Percentiles rank a stretch among this genome's conserved stretches.
Conservation (phyloP, 2,797 vertebrate genomes). For the Huso huso region DNA sequence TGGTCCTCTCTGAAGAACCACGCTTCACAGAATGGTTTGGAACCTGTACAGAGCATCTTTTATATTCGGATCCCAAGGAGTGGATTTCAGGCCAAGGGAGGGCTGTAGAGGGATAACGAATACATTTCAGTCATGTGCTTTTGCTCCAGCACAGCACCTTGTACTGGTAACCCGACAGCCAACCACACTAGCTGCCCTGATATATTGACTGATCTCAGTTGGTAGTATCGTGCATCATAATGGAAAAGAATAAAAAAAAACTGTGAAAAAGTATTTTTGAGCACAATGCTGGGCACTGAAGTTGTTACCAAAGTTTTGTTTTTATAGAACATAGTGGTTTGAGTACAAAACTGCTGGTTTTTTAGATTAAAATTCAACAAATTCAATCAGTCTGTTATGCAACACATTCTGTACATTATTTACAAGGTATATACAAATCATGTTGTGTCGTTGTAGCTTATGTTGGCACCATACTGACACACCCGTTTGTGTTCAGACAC, state of each 20-base stretch:
- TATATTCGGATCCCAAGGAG: background rate
- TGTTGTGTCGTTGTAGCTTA: slow-evolving; percentile 24
- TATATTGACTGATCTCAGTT: too few species aligned
- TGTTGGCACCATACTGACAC: slow-evolving; percentile 26
- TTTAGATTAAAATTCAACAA: slow-evolving; percentile 33
- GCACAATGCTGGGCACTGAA: slow-evolving; percentile 26
- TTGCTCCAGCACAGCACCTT: too few species aligned
- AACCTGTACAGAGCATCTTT: background rate
- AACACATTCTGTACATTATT: slow-evolving; percentile 50
- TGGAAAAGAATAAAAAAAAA: too few species aligned
- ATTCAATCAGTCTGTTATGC: slow-evolving; percentile 35
- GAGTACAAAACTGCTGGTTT: slow-evolving; percentile 28
- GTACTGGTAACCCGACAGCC: too few species aligned
- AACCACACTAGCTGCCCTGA: too few species aligned
- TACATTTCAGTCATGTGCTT: too few species aligned
- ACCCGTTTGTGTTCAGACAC: slow-evolving; percentile 3
- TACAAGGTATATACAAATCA: slow-evolving; percentile 54
- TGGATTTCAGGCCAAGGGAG: background rate
- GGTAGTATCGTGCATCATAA: too few species aligned
- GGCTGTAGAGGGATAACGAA: too few species aligned
- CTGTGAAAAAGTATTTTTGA: background rate
- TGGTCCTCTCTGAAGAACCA: slow-evolving; percentile 2
- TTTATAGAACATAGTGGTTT: slow-evolving; percentile 59
- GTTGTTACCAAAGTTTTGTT: slow-evolving; percentile 28
- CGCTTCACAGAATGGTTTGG: slow-evolving; percentile 3